Conservation (phyloP, 2,113 vertebrate species). For the Sceloporus tristichus region DNA sequence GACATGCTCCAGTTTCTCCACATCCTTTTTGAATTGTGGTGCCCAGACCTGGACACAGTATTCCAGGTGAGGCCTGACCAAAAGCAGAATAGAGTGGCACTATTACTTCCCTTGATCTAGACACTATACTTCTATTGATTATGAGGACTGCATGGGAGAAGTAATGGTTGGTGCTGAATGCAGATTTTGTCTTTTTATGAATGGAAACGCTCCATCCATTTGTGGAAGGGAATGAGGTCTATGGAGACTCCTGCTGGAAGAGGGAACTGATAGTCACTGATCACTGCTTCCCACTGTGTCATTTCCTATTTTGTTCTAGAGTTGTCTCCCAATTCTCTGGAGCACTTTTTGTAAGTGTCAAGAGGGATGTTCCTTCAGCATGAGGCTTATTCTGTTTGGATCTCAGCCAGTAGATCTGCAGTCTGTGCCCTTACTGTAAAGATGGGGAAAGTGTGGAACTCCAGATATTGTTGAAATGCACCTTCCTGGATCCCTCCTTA, state of each 20-base stretch:
- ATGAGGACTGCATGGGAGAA: neutral
- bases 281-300: neutral
- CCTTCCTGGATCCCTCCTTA: neutral
- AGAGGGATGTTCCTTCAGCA: neutral
- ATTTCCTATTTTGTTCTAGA: neutral
- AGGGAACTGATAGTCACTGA: neutral
- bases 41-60: too few relatives aligned
- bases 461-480: neutral
- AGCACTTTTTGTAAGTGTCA: neutral
- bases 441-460: too few relatives aligned
- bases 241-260: neutral
- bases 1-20: too few relatives aligned
- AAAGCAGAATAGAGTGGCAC: too few relatives aligned
- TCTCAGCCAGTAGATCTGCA: neutral
- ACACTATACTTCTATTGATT: too few relatives aligned
- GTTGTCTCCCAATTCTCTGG: neutral
- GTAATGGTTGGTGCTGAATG: neutral
- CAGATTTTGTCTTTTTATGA: neutral
- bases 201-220: neutral
- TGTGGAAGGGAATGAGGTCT: neutral
- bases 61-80: too few relatives aligned
- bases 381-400: neutral
- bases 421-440: neutral
- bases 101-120: too few relatives aligned
- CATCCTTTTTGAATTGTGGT: too few relatives aligned